Evolutionary conservation across 2,113 vertebrate genomes (phyloP).

Genomic region (Nesospiza acunhae): DNA sequence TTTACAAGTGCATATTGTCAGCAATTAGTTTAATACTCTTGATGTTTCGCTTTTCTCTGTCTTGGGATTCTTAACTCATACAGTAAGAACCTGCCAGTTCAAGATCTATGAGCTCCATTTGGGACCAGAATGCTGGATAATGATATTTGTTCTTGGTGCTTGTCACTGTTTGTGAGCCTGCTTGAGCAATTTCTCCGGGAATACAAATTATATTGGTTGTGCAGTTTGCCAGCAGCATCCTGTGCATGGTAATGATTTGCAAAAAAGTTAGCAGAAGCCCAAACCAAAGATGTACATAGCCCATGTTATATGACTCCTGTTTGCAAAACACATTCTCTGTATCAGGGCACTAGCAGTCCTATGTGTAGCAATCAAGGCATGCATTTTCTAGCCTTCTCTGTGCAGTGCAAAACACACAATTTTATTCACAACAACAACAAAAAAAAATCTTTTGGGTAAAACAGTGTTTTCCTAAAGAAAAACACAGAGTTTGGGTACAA

Average conservation of each 20-base stretch:
- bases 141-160: constrained; percentile 21
- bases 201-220: constrained; percentile 3
- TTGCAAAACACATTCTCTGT: neutral
- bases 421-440: neutral
- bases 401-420: neutral
- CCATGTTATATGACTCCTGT: neutral
- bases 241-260: neutral
- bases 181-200: constrained; percentile 12
- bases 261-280: neutral
- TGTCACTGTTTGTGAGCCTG: neutral
- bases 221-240: neutral
- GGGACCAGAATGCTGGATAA: constrained; percentile 20
- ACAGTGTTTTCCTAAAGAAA: neutral
- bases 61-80: constrained; percentile 33
- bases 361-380: neutral
- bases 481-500: neutral
- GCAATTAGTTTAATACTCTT: constrained; percentile 58
- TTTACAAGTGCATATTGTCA: constrained; percentile 48
- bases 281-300: neutral
- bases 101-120: constrained; percentile 8
- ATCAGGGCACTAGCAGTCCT: neutral
- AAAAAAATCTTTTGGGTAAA: neutral
- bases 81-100: constrained; percentile 30
- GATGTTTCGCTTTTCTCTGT: constrained; percentile 35
- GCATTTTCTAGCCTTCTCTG: neutral